Evolutionary conservation across 1,140 invertebrate genomes (phyloP).

Genomic region (Antheraea mylitta): DNA sequence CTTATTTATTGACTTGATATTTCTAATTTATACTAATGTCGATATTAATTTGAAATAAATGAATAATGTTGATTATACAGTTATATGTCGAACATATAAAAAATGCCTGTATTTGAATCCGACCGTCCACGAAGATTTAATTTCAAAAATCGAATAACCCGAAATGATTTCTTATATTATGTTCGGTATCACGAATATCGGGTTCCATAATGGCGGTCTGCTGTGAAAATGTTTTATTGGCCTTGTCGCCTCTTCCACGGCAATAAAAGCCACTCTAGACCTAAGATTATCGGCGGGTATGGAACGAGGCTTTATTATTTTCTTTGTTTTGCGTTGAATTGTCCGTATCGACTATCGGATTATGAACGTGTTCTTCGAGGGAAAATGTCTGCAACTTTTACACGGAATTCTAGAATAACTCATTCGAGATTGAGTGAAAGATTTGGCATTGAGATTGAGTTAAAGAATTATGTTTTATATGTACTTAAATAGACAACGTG

Average conservation of each 20-base stretch:
- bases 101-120: background rate
- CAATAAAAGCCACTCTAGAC: conserved; percentile 29
- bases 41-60: background rate
- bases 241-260: conserved; percentile 33
- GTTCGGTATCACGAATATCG: conserved; percentile 37
- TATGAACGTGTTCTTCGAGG: conserved; percentile 13
- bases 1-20: background rate
- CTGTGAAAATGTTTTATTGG: conserved; percentile 47
- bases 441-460: no score
- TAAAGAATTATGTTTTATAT: no score
- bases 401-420: background rate
- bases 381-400: background rate
- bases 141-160: conserved; percentile 38
- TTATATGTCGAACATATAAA: background rate
- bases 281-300: conserved; percentile 34
- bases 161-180: conserved; percentile 23
- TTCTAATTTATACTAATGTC: background rate
- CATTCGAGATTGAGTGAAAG: background rate
- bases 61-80: background rate
- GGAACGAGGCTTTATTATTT: conserved; percentile 36
- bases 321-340: conserved; percentile 34
- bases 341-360: conserved; percentile 30
- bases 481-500: no score
- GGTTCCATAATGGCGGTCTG: conserved; percentile 37
- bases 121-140: conserved; percentile 34